Conservation (phyloP, 2,113 vertebrate genomes). For the Poeciliopsis prolifica region DNA sequence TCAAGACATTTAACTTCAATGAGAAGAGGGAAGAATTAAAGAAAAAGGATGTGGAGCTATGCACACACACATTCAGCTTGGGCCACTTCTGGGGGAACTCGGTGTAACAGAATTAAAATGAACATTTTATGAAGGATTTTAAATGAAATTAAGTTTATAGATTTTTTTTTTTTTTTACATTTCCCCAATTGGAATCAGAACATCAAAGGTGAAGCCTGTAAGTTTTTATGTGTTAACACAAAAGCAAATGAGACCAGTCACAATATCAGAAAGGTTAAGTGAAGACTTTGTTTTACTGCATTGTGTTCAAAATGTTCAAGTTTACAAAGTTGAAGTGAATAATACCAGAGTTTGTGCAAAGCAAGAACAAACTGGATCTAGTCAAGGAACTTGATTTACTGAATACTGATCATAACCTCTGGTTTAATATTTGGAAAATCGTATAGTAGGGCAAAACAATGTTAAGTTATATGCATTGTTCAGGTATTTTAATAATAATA, state of each 20-base stretch:
- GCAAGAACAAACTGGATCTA: conserved; percentile 4
- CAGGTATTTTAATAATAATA: too few relatives aligned
- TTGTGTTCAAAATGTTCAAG: background rate
- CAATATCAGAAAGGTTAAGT: background rate
- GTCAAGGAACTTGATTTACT: background rate
- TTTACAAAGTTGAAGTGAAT: background rate
- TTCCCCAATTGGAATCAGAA: conserved; percentile 1
- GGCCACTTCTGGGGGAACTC: conserved; percentile 25
- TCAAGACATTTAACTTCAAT: conserved; percentile 72
- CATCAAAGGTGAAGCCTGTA: conserved; percentile 12
- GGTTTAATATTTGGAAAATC: too few relatives aligned
- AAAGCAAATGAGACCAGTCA: background rate
- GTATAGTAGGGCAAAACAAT: too few relatives aligned
- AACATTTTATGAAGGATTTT: conserved; percentile 3
- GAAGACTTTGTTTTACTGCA: background rate
- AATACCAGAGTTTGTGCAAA: background rate
- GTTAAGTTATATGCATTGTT: too few relatives aligned
- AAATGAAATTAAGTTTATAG: conserved; percentile 13
- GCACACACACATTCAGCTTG: background rate
- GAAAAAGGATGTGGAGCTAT: conserved; percentile 25
- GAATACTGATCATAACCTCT: too few relatives aligned
- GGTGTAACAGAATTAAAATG: conserved; percentile 46
- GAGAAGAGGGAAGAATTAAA: conserved; percentile 30
- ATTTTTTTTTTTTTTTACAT: background rate
- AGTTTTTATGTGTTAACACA: background rate